Conservation (phyloP, 1,140 invertebrate species). For the Zeugodacus cucurbitae region DNA sequence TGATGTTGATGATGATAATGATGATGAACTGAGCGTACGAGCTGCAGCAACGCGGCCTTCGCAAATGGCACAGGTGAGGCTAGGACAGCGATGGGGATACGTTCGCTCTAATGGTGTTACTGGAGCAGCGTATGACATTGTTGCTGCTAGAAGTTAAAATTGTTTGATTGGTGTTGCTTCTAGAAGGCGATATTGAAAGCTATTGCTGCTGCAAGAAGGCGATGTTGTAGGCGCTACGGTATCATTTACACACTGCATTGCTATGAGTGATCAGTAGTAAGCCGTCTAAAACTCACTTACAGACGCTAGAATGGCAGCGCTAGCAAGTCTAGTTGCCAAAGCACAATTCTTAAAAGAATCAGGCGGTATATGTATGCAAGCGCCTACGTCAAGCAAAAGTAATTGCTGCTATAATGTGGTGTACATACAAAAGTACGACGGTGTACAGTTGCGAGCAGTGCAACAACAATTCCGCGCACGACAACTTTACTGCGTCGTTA, state of each 20-base stretch:
- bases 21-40: background rate
- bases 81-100: background rate
- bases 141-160: too few relatives aligned
- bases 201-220: background rate
- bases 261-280: background rate
- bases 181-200: background rate
- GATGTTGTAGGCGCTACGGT: background rate
- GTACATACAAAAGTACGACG: background rate
- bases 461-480: background rate
- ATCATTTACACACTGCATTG: background rate
- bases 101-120: background rate
- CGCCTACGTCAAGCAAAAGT: background rate
- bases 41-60: background rate
- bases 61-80: background rate
- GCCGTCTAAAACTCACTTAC: background rate
- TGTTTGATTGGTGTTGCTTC: background rate
- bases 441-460: background rate
- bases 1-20: background rate
- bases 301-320: background rate
- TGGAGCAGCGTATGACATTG: background rate
- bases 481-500: background rate
- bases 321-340: too few relatives aligned
- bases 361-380: background rate
- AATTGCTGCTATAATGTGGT: background rate
- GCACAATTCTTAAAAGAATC: too few relatives aligned